Evolutionary conservation across 2,113 vertebrate genomes (phyloP).

Genomic region (Laticauda colubrina): DNA sequence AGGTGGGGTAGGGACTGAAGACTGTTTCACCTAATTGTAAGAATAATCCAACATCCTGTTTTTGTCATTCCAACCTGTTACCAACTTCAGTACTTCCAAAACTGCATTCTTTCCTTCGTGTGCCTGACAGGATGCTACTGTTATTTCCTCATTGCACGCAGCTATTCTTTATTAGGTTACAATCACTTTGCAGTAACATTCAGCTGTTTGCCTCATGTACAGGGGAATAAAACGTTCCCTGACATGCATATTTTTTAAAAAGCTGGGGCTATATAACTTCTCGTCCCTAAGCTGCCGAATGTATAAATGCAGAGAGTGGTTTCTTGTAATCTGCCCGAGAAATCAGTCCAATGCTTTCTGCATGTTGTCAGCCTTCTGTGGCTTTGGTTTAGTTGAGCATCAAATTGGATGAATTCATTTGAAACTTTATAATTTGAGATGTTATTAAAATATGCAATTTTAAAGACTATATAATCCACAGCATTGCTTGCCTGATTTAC

Average conservation of each 20-base stretch:
- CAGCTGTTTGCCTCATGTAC: constrained; percentile 57
- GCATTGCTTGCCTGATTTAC: constrained; percentile 57
- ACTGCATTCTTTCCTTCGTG: constrained; percentile 59
- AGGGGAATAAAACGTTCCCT: constrained; percentile 60
- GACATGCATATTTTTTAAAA: constrained; percentile 27
- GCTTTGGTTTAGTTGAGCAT: constrained; percentile 50
- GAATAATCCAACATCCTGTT: constrained; percentile 73
- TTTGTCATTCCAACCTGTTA: constrained; percentile 67
- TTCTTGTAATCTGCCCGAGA: not conserved
- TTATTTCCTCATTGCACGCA: constrained; percentile 77
- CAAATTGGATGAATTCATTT: constrained; percentile 48
- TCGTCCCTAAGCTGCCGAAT: constrained; percentile 49
- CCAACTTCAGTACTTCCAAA: constrained; percentile 59
- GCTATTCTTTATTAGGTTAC: constrained; percentile 73
- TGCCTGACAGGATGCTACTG: constrained; percentile 73
- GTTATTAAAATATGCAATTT: constrained; percentile 59
- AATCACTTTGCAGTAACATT: constrained; percentile 65
- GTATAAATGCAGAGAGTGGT: constrained; percentile 36
- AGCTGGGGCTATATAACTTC: constrained; percentile 40
- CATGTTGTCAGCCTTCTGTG: constrained; percentile 1
- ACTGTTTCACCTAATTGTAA: constrained; percentile 44
- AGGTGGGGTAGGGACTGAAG: not conserved
- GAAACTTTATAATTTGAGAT: constrained; percentile 51
- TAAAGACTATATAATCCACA: constrained; percentile 52
- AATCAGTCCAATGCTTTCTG: not conserved